phyloP scores from a whole-genome alignment of 2,113 vertebrate species.

The Romanogobio albipinnatus region DNA sequence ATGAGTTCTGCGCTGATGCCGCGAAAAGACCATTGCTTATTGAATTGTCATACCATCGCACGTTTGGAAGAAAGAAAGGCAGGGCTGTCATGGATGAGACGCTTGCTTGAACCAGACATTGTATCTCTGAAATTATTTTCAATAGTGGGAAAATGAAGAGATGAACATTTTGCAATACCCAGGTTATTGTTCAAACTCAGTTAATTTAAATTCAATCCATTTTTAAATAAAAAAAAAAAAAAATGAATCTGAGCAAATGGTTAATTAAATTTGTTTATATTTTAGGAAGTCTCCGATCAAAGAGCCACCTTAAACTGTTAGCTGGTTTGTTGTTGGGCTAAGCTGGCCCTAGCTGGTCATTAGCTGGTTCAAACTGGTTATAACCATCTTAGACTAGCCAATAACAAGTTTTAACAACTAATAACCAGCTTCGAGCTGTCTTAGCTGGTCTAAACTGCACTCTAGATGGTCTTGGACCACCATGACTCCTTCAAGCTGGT shows the following conservation, averaged over 20 bases:
- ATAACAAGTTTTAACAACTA: not conserved
- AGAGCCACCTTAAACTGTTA: not conserved
- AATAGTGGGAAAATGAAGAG: not conserved
- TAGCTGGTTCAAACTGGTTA: not conserved
- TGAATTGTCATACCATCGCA: not conserved
- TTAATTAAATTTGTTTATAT: not conserved
- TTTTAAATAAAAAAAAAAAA: not conserved
- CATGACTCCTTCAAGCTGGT: not conserved
- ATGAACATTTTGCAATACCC: not conserved
- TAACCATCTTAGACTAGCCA: not conserved
- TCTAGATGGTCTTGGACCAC: not conserved
- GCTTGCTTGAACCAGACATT: not conserved
- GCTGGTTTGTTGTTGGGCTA: not conserved
- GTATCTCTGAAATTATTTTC: not conserved
- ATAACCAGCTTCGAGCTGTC: not conserved
- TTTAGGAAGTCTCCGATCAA: not conserved
- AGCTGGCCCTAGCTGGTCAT: not conserved
- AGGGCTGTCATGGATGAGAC: slow-evolving; percentile 4
- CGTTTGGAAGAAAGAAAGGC: not conserved
- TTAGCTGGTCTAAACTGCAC: not conserved
- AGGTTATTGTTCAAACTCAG: not conserved
- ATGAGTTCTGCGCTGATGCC: not conserved
- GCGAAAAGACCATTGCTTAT: slow-evolving; percentile 10
- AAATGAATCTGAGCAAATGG: not conserved
- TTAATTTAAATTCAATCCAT: too few species aligned